Conservation (phyloP, 2,888 invertebrate genomes). For the Ichneumon xanthorius region DNA sequence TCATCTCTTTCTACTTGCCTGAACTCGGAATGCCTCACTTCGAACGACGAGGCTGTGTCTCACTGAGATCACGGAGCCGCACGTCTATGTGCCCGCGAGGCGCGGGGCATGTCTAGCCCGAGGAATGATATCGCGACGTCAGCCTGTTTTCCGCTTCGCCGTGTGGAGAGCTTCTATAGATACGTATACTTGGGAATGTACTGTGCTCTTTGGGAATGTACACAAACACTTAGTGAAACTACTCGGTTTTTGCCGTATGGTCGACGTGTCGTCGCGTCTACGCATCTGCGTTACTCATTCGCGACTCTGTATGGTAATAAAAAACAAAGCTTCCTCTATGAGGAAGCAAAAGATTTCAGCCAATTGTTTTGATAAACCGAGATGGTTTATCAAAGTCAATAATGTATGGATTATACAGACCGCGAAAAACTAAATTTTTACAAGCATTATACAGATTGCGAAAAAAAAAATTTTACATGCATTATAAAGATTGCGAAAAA, state of each 20-base stretch:
- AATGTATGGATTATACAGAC: too few relatives aligned
- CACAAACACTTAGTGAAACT: constrained; percentile 1
- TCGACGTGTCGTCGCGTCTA: neutral
- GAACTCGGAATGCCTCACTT: constrained; percentile 55
- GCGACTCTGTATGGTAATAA: neutral
- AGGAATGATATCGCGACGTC: constrained; percentile 52
- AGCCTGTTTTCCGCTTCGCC: constrained; percentile 22
- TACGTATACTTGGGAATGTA: constrained; percentile 1
- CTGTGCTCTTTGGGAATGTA: neutral
- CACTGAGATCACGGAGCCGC: constrained; percentile 6
- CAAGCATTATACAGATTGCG: too few relatives aligned
- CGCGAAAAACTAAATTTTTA: too few relatives aligned
- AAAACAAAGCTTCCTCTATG: too few relatives aligned
- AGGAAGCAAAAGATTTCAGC: too few relatives aligned
- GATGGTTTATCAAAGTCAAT: too few relatives aligned
- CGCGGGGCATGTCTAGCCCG: constrained; percentile 35
- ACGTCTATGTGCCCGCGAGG: constrained; percentile 32
- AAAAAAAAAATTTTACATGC: too few relatives aligned
- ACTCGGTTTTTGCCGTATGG: neutral
- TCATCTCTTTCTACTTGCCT: constrained; percentile 46
- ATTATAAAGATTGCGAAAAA: too few relatives aligned
- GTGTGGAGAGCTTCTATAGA: constrained; percentile 6
- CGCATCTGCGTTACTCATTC: neutral
- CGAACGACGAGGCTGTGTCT: constrained; percentile 34
- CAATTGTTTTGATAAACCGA: too few relatives aligned